Evolutionary conservation across 2,888 invertebrate species (phyloP).

Genomic region (Merodon equestris): DNA sequence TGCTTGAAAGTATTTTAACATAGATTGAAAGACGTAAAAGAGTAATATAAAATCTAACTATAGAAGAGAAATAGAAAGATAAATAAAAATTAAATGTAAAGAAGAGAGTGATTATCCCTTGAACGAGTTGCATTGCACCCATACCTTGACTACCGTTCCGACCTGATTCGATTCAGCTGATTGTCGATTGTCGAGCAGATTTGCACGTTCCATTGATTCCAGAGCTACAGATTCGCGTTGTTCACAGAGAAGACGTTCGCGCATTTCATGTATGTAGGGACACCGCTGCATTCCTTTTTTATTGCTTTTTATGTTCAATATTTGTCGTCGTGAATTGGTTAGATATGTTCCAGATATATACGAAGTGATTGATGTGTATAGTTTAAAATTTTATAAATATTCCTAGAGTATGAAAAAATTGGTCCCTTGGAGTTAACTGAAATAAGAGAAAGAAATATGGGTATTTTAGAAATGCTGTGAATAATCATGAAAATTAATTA

Average conservation of each 20-base stretch:
- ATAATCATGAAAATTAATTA: too few relatives aligned
- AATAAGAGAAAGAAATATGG: conserved; percentile 33
- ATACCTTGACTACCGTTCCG: conserved; percentile 93
- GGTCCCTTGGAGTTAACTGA: conserved; percentile 64
- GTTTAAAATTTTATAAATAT: conserved; percentile 49
- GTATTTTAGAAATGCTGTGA: too few relatives aligned
- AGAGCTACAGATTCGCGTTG: conserved; percentile 84
- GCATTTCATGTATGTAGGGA: conserved; percentile 96
- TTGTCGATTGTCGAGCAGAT: conserved; percentile 78
- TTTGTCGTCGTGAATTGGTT: conserved; percentile 28
- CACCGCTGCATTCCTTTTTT: conserved; percentile 82
- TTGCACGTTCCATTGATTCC: conserved; percentile 82
- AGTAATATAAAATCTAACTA: background rate
- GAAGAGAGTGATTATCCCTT: conserved; percentile 72
- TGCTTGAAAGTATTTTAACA: conserved; percentile 14
- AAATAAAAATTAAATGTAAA: too few relatives aligned
- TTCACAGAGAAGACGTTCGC: conserved; percentile 91
- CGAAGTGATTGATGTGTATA: conserved; percentile 2
- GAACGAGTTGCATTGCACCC: conserved; percentile 78
- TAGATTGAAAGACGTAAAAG: too few relatives aligned
- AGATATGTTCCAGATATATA: conserved; percentile 37
- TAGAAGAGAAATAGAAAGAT: background rate
- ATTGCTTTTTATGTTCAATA: conserved; percentile 27
- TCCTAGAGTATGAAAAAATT: conserved; percentile 48
- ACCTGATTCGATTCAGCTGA: conserved; percentile 85